Evolutionary conservation across 2,797 vertebrate genomes (phyloP).

Genomic region (Pantherophis vulpinus): DNA sequence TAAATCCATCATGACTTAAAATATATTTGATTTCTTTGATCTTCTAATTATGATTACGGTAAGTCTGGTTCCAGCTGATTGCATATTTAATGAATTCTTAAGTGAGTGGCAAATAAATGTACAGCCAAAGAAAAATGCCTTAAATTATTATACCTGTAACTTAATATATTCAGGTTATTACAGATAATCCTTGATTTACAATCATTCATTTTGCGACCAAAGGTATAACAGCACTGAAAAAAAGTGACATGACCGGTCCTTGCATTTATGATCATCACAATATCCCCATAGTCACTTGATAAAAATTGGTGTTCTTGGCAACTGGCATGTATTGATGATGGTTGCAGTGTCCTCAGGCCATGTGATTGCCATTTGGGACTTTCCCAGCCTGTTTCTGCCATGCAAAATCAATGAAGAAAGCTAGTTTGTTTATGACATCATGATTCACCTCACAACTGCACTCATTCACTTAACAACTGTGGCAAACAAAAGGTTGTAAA

Average conservation of each 20-base stretch:
- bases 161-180: background rate
- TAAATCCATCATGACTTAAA: background rate
- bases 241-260: background rate
- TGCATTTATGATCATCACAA: background rate
- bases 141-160: background rate
- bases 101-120: background rate
- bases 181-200: background rate
- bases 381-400: background rate
- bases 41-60: background rate
- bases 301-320: background rate
- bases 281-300: background rate
- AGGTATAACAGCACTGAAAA: background rate
- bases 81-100: background rate
- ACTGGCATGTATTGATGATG: background rate
- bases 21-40: background rate
- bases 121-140: background rate
- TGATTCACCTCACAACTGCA: background rate
- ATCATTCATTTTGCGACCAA: background rate
- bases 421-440: background rate
- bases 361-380: background rate
- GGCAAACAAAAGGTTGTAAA: background rate
- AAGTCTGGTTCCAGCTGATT: background rate
- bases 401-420: background rate
- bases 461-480: background rate
- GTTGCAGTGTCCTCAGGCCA: background rate